Evolutionary conservation across 2,888 invertebrate species (phyloP).

Genomic region (Hoplodrina ambigua): DNA sequence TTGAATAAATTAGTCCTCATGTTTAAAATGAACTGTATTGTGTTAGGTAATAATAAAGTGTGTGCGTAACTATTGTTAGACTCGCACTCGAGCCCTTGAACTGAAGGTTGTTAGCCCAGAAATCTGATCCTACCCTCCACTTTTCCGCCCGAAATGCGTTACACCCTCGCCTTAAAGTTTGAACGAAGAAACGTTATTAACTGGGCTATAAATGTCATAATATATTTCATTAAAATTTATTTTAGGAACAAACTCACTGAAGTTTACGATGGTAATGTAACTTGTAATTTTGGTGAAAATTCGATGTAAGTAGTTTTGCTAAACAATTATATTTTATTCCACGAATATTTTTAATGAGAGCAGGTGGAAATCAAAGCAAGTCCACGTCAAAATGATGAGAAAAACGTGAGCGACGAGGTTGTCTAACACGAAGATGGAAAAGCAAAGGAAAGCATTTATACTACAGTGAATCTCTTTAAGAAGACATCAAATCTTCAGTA

Average conservation of each 20-base stretch:
- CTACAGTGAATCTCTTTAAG: too few relatives aligned
- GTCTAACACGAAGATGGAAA: too few relatives aligned
- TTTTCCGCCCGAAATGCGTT: neutral
- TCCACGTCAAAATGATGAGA: too few relatives aligned
- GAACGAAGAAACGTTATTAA: constrained; percentile 18
- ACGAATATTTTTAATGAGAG: too few relatives aligned
- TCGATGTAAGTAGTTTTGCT: neutral
- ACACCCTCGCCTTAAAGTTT: constrained; percentile 11
- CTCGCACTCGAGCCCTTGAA: constrained; percentile 35
- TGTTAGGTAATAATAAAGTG: neutral
- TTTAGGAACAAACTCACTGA: constrained; percentile 11
- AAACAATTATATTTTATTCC: too few relatives aligned
- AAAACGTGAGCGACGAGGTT: neutral
- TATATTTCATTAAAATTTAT: constrained; percentile 18
- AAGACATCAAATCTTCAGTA: too few relatives aligned
- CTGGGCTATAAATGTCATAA: constrained; percentile 16
- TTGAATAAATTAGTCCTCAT: constrained; percentile 24
- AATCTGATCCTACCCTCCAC: constrained; percentile 12
- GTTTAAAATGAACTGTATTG: neutral
- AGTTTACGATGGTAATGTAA: neutral
- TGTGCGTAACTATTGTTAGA: neutral
- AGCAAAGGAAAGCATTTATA: too few relatives aligned
- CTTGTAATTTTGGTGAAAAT: neutral
- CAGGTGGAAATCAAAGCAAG: too few relatives aligned
- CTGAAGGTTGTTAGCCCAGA: constrained; percentile 23